A percentile compares a stretch with the other conserved stretches of the same genome.
Conservation (phyloP, 1,140 invertebrate genomes). For the Aradophagus sp. region DNA sequence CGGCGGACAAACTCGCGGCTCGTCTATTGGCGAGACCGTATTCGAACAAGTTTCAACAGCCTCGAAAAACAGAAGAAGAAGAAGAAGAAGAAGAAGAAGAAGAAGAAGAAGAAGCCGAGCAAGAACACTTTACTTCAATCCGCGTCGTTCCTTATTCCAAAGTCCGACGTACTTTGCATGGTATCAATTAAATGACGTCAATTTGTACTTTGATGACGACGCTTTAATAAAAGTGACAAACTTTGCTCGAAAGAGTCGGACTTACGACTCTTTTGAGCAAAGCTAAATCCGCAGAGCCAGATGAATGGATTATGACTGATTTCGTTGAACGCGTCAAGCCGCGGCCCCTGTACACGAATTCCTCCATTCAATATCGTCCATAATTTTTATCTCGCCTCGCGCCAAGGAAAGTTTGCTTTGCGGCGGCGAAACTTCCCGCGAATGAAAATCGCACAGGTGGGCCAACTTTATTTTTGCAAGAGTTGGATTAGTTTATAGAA, state of each 20-base stretch:
- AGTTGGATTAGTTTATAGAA: too few relatives aligned
- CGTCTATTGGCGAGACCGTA: conserved; percentile 34
- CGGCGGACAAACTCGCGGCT: conserved; percentile 25
- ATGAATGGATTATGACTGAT: too few relatives aligned
- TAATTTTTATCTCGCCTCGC: too few relatives aligned
- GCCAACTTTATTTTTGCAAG: too few relatives aligned
- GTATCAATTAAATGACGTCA: conserved; percentile 54
- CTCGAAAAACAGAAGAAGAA: conserved; percentile 34
- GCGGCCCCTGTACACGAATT: too few relatives aligned
- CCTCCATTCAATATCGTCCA: too few relatives aligned
- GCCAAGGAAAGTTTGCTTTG: too few relatives aligned
- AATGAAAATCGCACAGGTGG: too few relatives aligned
- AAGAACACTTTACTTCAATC: conserved; percentile 30
- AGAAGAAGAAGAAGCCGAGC: conserved; percentile 15
- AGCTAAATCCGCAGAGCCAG: too few relatives aligned
- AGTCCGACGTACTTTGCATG: conserved; percentile 38
- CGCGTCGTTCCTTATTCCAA: conserved; percentile 33
- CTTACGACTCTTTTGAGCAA: too few relatives aligned
- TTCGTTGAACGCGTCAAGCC: too few relatives aligned
- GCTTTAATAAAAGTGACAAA: conserved; percentile 45
- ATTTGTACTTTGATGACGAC: conserved; percentile 38
- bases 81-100: conserved; percentile 16
- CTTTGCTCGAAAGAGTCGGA: conserved; percentile 21
- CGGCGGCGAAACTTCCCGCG: too few relatives aligned
- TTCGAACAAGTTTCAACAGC: conserved; percentile 43